These are phyloP conservation scores for Pangasius djambal DNA, from an alignment of 2,797 vertebrate species.

Conservation along the genomic window DNA sequence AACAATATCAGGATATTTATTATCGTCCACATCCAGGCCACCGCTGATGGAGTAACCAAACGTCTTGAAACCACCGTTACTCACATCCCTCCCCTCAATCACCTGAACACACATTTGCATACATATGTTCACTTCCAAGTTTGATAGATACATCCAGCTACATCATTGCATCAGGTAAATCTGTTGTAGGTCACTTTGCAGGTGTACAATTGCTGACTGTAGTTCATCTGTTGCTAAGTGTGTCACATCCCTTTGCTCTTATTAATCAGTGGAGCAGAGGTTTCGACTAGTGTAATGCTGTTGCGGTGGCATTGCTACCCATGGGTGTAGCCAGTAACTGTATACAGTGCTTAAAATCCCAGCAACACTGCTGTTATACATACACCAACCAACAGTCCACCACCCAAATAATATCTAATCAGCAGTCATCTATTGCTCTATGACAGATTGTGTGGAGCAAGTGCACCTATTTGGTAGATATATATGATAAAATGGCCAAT, in stretches of 20 bases:
- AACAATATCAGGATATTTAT: constrained; percentile 87
- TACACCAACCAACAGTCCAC: neutral
- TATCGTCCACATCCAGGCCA: constrained; percentile 84
- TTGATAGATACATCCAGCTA: neutral
- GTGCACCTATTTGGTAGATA: neutral
- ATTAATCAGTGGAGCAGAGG: neutral
- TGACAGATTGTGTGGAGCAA: neutral
- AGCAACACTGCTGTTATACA: neutral
- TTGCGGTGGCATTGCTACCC: neutral
- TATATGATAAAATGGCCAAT: neutral
- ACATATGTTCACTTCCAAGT: neutral
- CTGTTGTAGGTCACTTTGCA: neutral
- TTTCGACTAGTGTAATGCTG: neutral
- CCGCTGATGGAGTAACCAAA: constrained; percentile 91
- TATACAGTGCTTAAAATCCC: neutral
- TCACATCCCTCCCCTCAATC: constrained; percentile 78
- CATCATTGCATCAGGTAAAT: neutral
- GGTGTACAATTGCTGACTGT: neutral
- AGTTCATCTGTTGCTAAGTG: neutral
- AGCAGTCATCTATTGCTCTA: neutral
- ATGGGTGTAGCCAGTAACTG: neutral
- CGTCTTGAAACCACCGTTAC: constrained; percentile 69
- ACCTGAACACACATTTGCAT: constrained; percentile 71
- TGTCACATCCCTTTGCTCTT: neutral
- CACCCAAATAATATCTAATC: neutral